Evolutionary conservation across 2,888 invertebrate species (phyloP).

Genomic region (Watsonalla cultraria): DNA sequence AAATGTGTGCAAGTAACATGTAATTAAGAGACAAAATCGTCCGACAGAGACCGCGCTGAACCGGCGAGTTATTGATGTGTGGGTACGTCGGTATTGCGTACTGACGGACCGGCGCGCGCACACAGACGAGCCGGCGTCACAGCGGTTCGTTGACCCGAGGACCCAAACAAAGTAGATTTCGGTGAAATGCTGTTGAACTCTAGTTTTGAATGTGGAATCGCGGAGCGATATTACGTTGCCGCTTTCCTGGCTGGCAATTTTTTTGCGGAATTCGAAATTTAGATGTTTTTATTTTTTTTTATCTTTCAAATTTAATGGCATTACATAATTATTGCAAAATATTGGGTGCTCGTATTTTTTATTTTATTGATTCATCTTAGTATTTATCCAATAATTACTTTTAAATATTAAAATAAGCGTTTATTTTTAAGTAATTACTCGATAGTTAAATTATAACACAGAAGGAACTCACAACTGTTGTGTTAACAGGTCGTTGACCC

Average conservation of each 20-base stretch:
- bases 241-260: conserved; percentile 53
- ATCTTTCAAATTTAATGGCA: conserved; percentile 10
- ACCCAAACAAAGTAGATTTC: conserved; percentile 78
- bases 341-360: too few relatives aligned
- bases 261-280: conserved; percentile 42
- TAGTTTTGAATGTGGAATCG: conserved; percentile 66
- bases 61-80: conserved; percentile 42
- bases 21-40: conserved; percentile 65
- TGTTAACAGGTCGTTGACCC: conserved; percentile 60
- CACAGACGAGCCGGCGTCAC: conserved; percentile 61
- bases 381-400: too few relatives aligned
- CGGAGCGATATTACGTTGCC: conserved; percentile 46
- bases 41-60: conserved; percentile 38
- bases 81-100: conserved; percentile 47
- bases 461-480: conserved; percentile 18
- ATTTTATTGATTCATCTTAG: too few relatives aligned
- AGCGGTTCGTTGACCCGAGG: conserved; percentile 67
- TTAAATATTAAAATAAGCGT: background rate
- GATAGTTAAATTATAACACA: background rate
- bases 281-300: conserved; percentile 17
- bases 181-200: conserved; percentile 78
- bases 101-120: conserved; percentile 55
- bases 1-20: conserved; percentile 38
- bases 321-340: background rate
- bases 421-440: background rate